Base-by-base conservation (phyloP, 2,113 vertebrate species). In the Solea solea region DNA sequence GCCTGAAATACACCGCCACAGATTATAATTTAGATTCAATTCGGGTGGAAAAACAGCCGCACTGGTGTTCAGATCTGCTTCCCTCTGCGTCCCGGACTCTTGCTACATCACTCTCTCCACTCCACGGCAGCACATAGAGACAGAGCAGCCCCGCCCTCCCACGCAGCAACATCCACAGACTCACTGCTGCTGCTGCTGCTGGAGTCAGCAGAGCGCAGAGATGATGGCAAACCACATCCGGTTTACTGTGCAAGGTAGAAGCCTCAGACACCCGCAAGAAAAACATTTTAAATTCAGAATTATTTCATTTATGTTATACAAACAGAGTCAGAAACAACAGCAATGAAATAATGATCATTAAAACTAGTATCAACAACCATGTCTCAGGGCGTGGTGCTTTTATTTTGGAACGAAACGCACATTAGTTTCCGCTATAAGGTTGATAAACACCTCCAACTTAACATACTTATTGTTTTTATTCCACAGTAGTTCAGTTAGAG, bases 111-210 rank as follows among this genome's bases (percentile, higher is more conserved):
- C 76, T 68, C 21, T 68, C 21, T 21, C 68, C 79, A 79, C 76
- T 34, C 70, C 53, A 80, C 79, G 63, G 71, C 63, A 80, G 83
- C 82, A 89, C 84, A 12, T 1, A 48, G 81, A 79, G 86, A 80
- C 77, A 66, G 67, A 80, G 73, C 75, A 61, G 86, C 92, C 93
- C 93, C 91, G 88, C 92, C 93, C 90, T 58, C 87, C 67, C 60
- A 69, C 81, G 85, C 90, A 90, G 92, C 92, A 93, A 93, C 92
- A 34, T 34, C 34, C 34, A 34, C 34, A 6, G 34, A 34, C 1
- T 34, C 34, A 34, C 34, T 34, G 34, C 34, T 34, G 34, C 34
- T 34, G 34, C 21, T 21, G 21, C 21, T n/a, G n/a, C 86, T 67
- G 9, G 41, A 77, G 78, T 80, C 83, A 74, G 41, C 63, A 27